A percentile compares a stretch with the other conserved stretches of the same genome.
Conservation (phyloP, 2,888 invertebrate species). For the Cataglyphis albicans region DNA sequence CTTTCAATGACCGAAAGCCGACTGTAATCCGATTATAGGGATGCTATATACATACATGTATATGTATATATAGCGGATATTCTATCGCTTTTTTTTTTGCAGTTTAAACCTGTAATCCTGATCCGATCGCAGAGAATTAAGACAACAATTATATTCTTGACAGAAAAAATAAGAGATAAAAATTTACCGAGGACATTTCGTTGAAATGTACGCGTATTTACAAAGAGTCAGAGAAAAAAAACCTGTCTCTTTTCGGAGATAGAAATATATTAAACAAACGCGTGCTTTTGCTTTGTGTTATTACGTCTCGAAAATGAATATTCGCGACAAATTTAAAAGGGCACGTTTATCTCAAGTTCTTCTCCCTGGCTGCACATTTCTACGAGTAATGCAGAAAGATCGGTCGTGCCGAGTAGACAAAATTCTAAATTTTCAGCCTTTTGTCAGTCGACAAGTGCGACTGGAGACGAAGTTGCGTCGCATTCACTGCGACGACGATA, state of each 20-base stretch:
- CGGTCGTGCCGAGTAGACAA: constrained; percentile 6
- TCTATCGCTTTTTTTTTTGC: constrained; percentile 38
- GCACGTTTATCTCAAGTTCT: neutral
- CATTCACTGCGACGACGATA: constrained; percentile 27
- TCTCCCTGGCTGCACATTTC: neutral
- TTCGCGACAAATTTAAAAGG: constrained; percentile 19
- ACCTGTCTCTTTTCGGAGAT: neutral
- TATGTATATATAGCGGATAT: neutral
- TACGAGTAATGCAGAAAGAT: neutral
- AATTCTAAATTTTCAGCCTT: constrained; percentile 39
- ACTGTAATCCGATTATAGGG: constrained; percentile 43
- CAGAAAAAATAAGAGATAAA: constrained; percentile 6
- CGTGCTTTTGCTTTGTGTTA: neutral
- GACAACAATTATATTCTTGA: constrained; percentile 28
- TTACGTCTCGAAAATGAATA: constrained; percentile 12
- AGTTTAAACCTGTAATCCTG: constrained; percentile 42
- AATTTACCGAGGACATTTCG: constrained; percentile 9
- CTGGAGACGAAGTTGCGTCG: constrained; percentile 38
- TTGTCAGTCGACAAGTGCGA: constrained; percentile 26
- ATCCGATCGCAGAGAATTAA: constrained; percentile 43
- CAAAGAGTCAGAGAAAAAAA: neutral
- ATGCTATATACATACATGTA: constrained; percentile 13
- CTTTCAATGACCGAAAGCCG: constrained; percentile 46
- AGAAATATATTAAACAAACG: neutral
- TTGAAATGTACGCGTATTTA: constrained; percentile 1